A percentile compares a stretch with the other conserved stretches of the same genome.
These are phyloP conservation scores for Corydoras maculifer DNA, from an alignment of 2,113 vertebrate species.

Conservation along the genomic window DNA sequence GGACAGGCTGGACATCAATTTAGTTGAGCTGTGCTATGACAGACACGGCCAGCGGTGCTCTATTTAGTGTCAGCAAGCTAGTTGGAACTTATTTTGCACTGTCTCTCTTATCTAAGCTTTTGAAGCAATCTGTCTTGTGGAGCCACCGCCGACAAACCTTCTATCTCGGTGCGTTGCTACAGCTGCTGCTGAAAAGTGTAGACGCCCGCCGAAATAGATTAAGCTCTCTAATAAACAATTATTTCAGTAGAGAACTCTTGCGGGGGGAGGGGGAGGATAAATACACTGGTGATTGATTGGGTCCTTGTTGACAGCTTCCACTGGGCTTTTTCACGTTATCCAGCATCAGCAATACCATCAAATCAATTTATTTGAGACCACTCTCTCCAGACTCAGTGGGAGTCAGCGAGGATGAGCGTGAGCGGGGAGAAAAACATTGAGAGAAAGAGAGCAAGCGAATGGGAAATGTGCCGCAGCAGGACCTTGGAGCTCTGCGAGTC, in stretches of 20 bases:
- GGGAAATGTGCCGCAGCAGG: slow-evolving; percentile 50
- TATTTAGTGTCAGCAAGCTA: slow-evolving; percentile 42
- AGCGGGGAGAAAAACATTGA: slow-evolving; percentile 22
- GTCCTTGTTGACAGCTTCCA: slow-evolving; percentile 48
- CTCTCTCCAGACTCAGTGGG: slow-evolving; percentile 37
- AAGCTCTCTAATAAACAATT: slow-evolving; percentile 63
- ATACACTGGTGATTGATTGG: slow-evolving; percentile 56
- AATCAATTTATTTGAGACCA: slow-evolving; percentile 58
- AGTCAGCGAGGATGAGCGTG: slow-evolving; percentile 31
- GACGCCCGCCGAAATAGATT: slow-evolving; percentile 48
- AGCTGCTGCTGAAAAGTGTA: slow-evolving; percentile 38
- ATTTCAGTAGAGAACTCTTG: slow-evolving; percentile 50
- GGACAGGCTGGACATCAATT: slow-evolving; percentile 64
- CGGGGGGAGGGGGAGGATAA: slow-evolving; percentile 43
- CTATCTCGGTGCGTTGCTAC: slow-evolving; percentile 45
- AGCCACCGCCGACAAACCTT: slow-evolving; percentile 46
- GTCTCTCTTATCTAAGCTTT: slow-evolving; percentile 49
- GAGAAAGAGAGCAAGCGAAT: slow-evolving; percentile 35
- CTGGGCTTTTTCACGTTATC: slow-evolving; percentile 48
- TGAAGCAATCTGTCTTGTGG: slow-evolving; percentile 42
- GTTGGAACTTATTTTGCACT: slow-evolving; percentile 46
- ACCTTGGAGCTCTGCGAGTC: slow-evolving; percentile 44
- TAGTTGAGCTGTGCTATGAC: slow-evolving; percentile 62
- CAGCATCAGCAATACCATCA: slow-evolving; percentile 51
- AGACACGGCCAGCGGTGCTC: slow-evolving; percentile 46